phyloP scores from a whole-genome alignment of 2,113 vertebrate species.

The Neolamprologus sp. region DNA sequence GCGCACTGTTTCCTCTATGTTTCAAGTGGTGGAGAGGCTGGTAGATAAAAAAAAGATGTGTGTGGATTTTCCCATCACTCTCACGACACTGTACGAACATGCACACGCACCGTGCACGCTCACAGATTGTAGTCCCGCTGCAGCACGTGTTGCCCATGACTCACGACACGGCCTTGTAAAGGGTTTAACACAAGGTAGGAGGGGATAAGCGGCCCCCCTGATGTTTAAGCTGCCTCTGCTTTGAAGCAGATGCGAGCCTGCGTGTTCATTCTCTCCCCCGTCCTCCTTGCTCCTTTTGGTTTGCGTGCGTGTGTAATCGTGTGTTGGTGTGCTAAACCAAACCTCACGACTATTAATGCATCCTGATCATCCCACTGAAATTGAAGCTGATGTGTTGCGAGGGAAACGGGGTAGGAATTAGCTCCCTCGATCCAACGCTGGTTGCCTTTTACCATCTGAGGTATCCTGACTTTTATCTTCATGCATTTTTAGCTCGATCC shows the following conservation, averaged over 20 bases:
- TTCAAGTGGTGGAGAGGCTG: neutral
- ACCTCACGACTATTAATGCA: slow-evolving; percentile 53
- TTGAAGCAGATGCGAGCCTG: slow-evolving; percentile 46
- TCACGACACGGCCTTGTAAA: slow-evolving; percentile 63
- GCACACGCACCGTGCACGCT: neutral
- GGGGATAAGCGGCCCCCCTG: slow-evolving; percentile 55
- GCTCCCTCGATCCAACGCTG: neutral
- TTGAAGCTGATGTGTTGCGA: slow-evolving; percentile 48
- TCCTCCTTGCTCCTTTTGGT: neutral
- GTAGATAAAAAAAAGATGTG: neutral
- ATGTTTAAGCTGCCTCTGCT: slow-evolving; percentile 55
- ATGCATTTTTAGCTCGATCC: neutral
- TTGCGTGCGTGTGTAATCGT: neutral
- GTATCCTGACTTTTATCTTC: neutral
- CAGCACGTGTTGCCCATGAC: slow-evolving; percentile 41
- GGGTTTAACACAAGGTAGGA: slow-evolving; percentile 64
- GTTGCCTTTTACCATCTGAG: slow-evolving; percentile 23
- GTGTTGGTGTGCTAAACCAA: slow-evolving; percentile 14
- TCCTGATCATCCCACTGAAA: slow-evolving; percentile 58
- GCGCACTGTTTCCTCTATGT: neutral
- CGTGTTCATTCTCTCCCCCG: neutral
- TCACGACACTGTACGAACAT: neutral
- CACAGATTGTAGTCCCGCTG: neutral
- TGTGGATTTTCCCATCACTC: neutral
- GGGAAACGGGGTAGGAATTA: slow-evolving; percentile 45